phyloP scores from a whole-genome alignment of 2,888 invertebrate genomes.

The Lissonota sp. region DNA sequence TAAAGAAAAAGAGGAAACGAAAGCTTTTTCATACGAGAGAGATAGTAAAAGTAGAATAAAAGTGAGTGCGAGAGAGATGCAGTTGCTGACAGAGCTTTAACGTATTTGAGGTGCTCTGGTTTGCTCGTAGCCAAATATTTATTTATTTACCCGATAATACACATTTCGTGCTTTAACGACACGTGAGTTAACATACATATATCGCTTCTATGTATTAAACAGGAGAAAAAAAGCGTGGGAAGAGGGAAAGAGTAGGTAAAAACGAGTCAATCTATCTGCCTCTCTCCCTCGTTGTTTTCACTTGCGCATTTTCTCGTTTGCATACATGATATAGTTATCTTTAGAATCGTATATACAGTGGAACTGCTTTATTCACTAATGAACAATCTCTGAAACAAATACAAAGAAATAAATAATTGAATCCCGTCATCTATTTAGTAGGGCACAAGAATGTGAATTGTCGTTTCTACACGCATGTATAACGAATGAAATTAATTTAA shows the following conservation, averaged over 20 bases:
- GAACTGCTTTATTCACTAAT: constrained; percentile 43
- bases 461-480: neutral
- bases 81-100: constrained; percentile 79
- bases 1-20: constrained; percentile 33
- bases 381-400: constrained; percentile 54
- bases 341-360: too few species aligned
- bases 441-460: neutral
- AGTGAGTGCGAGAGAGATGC: constrained; percentile 55
- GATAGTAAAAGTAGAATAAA: constrained; percentile 64
- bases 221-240: constrained; percentile 24
- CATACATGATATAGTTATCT: constrained; percentile 1
- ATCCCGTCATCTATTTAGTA: neutral
- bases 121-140: constrained; percentile 81
- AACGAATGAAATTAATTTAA: neutral
- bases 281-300: constrained; percentile 38
- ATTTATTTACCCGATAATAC: constrained; percentile 81
- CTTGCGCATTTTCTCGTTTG: constrained; percentile 44
- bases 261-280: constrained; percentile 15
- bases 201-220: constrained; percentile 18
- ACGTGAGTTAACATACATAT: constrained; percentile 43
- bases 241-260: constrained; percentile 1
- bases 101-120: constrained; percentile 79
- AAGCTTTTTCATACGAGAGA: constrained; percentile 31
- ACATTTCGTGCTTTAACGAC: constrained; percentile 69
- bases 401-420: constrained; percentile 43